phyloP scores from a whole-genome alignment of 2,797 vertebrate species.

The Hyperoplus lanceolatus region DNA sequence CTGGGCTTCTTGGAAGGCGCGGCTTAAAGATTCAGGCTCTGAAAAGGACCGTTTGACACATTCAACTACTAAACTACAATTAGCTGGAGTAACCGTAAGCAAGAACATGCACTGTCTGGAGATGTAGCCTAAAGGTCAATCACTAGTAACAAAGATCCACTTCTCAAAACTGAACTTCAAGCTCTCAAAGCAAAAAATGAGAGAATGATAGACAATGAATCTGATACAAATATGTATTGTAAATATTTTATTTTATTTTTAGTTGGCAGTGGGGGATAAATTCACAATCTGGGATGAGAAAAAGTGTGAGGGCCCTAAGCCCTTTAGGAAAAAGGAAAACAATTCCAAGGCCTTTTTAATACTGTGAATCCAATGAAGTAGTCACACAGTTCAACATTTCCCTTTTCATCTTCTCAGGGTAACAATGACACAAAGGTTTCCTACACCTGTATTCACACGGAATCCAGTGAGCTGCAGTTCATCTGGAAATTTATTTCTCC shows the following conservation, averaged over 20 bases:
- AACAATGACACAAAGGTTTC: conserved; percentile 56
- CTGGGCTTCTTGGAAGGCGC: no score
- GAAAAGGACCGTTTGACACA: neutral
- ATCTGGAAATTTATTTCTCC: conserved; percentile 63
- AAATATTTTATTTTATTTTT: no score
- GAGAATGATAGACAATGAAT: neutral
- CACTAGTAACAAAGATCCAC: neutral
- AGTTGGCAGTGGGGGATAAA: no score
- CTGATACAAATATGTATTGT: neutral
- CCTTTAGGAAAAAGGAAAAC: conserved; percentile 5
- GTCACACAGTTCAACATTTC: conserved; percentile 25
- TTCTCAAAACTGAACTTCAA: neutral
- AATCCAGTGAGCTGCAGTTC: conserved; percentile 45
- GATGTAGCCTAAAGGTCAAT: neutral
- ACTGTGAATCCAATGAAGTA: conserved; percentile 35
- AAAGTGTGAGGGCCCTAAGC: neutral
- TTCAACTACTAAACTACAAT: neutral
- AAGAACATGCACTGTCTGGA: no score
- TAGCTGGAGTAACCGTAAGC: neutral
- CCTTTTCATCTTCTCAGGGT: conserved; percentile 45
- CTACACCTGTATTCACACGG: conserved; percentile 41
- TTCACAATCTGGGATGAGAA: neutral
- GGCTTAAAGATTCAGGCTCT: no score
- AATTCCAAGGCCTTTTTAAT: neutral
- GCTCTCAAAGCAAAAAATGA: no score